These are phyloP conservation scores for Aplodontia rufa DNA, from an alignment of 2,113 vertebrate genomes.

Conservation along the genomic window DNA sequence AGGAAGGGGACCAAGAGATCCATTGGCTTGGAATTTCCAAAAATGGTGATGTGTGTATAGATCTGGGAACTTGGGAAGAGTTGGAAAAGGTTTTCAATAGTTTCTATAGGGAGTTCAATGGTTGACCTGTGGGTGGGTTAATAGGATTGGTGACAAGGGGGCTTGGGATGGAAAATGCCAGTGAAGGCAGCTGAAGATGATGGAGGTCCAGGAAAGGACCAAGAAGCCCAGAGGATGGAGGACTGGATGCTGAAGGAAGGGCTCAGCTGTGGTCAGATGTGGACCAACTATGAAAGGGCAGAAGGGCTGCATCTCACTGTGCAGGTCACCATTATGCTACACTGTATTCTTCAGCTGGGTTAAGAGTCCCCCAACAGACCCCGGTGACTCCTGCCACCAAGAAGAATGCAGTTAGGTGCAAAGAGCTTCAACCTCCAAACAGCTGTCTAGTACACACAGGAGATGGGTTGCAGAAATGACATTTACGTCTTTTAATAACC, in stretches of 20 bases:
- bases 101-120: neutral
- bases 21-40: neutral
- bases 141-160: neutral
- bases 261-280: neutral
- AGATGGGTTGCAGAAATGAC: neutral
- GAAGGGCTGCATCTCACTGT: neutral
- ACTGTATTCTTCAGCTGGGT: neutral
- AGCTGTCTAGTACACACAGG: neutral
- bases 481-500: neutral
- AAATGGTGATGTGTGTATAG: neutral
- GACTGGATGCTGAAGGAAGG: neutral
- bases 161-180: neutral
- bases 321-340: neutral
- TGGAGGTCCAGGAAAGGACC: neutral
- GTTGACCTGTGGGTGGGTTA: neutral
- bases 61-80: neutral
- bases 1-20: neutral
- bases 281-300: fast-evolving
- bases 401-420: neutral
- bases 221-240: neutral
- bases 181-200: neutral
- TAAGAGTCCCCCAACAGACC: neutral
- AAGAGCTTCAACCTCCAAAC: neutral
- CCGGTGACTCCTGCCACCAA: neutral
- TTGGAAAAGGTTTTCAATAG: neutral